A percentile compares a stretch with the other conserved stretches of the same genome.
Conservation (phyloP, 1,140 invertebrate genomes). For the Chymomyza costata region DNA sequence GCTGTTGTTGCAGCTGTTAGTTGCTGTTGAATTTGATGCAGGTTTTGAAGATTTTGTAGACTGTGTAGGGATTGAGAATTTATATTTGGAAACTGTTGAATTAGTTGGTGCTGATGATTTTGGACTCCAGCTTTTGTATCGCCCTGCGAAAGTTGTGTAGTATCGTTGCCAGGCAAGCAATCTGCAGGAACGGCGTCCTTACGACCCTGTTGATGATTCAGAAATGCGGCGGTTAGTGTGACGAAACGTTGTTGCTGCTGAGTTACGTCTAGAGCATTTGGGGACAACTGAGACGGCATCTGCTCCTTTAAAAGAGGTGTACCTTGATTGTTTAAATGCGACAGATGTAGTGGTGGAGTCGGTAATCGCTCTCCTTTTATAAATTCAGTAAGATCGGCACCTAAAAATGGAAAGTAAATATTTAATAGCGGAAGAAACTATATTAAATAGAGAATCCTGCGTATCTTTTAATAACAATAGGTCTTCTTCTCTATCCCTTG, state of each 20-base stretch:
- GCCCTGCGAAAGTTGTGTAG: conserved; percentile 1
- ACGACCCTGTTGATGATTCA: conserved; percentile 47
- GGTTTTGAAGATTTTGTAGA: conserved; percentile 47
- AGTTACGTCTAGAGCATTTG: conserved; percentile 9
- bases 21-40: conserved; percentile 67
- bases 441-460: no score
- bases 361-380: no score
- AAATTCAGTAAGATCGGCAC: no score
- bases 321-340: no score
- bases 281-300: no score
- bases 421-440: no score
- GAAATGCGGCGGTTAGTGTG: conserved; percentile 34
- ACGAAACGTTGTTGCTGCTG: conserved; percentile 48
- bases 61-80: conserved; percentile 36
- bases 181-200: conserved; percentile 27
- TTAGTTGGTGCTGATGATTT: conserved; percentile 33
- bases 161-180: not conserved
- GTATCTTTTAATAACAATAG: no score
- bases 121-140: not conserved
- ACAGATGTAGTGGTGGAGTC: no score
- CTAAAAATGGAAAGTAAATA: no score
- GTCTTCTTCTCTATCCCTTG: no score
- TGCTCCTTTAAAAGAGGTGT: no score
- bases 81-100: conserved; percentile 1
- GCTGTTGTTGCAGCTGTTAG: conserved; percentile 36